Evolutionary conservation across 37 sponge, comb jelly and placozoan genomes (phyloP).

Genomic region (Hexactinellida sp.): DNA sequence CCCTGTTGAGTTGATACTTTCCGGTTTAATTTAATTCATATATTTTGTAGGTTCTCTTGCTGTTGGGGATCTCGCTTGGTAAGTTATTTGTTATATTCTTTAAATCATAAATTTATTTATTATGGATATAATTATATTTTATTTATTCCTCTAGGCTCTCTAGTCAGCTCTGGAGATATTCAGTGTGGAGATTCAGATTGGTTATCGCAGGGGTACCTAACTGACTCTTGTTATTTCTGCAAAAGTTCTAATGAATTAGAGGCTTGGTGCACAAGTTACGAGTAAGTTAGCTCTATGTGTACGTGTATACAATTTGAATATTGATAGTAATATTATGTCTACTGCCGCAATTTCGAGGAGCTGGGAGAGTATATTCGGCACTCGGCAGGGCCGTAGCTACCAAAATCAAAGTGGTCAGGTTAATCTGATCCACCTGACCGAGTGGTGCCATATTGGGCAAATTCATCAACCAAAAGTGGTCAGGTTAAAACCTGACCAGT

Average conservation of each 20-base stretch:
- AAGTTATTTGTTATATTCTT: background rate
- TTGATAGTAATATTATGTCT: background rate
- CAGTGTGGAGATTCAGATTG: background rate
- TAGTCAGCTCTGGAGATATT: background rate
- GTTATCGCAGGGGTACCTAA: background rate
- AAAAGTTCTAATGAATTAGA: background rate
- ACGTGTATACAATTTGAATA: too few relatives aligned
- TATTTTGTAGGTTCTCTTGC: background rate
- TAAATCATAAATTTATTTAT: background rate
- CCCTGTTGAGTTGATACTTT: background rate
- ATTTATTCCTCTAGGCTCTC: background rate
- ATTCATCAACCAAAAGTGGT: too few relatives aligned
- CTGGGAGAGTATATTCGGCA: background rate
- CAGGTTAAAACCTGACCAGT: too few relatives aligned
- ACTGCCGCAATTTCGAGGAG: background rate
- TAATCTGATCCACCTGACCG: too few relatives aligned
- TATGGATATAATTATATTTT: background rate
- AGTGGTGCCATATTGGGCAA: too few relatives aligned
- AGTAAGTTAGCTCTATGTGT: background rate
- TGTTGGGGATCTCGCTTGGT: slow-evolving; percentile 8
- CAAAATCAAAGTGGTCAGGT: too few relatives aligned
- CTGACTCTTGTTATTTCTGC: background rate
- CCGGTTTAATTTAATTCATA: background rate
- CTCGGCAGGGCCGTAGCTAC: too few relatives aligned
- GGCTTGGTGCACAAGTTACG: background rate